These are phyloP conservation scores for Apis florea DNA, from an alignment of 1,140 invertebrate species.

Conservation along the genomic window DNA sequence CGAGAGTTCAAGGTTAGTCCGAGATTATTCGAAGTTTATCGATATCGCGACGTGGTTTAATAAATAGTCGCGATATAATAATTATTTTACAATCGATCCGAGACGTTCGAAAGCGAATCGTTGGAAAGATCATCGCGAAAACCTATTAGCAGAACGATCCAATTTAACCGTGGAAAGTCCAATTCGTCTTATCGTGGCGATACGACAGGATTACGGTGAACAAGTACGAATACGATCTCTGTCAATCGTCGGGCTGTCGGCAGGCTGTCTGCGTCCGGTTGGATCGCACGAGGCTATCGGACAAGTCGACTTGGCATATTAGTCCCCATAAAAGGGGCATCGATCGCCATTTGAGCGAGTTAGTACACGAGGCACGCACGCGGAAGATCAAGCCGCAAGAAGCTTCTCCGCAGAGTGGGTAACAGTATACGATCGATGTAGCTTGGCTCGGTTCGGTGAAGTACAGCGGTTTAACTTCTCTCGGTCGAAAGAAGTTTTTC, in stretches of 20 bases:
- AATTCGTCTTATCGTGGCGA: background rate
- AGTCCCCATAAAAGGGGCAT: conserved; percentile 59
- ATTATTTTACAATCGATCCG: background rate
- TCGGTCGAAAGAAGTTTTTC: conserved; percentile 1
- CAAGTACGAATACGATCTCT: conserved; percentile 46
- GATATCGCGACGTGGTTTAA: too few species aligned
- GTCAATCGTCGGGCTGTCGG: conserved; percentile 38
- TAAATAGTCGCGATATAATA: too few species aligned
- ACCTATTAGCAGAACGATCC: background rate
- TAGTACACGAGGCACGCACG: conserved; percentile 62
- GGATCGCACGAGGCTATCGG: conserved; percentile 31
- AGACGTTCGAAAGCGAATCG: background rate
- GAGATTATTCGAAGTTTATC: background rate
- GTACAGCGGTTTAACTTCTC: conserved; percentile 13
- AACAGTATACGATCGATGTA: conserved; percentile 37
- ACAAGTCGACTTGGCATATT: conserved; percentile 55
- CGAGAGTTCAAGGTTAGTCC: background rate
- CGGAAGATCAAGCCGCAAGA: conserved; percentile 61
- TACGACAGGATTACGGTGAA: conserved; percentile 19
- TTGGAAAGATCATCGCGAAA: background rate
- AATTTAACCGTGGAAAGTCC: too few species aligned
- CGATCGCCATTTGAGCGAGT: conserved; percentile 54
- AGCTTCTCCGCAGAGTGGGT: conserved; percentile 30
- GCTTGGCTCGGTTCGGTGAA: conserved; percentile 1
- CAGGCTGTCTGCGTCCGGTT: conserved; percentile 1